phyloP scores from a whole-genome alignment of 2,113 vertebrate genomes.

The Harpagus bidentatus region DNA sequence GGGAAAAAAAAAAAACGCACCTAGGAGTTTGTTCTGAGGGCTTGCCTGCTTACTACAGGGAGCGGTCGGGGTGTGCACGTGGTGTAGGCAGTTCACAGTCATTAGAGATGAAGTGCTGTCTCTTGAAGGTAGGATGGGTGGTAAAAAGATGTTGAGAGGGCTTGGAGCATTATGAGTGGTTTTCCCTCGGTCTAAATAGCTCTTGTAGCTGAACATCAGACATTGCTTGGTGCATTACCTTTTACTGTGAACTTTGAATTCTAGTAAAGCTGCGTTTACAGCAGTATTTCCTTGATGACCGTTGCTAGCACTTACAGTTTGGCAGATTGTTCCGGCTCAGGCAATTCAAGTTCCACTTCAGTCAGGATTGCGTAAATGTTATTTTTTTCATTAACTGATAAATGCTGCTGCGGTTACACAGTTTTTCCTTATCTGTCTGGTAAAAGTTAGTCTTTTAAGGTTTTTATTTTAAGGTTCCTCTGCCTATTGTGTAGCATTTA shows the following conservation, averaged over 20 bases:
- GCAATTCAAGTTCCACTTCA: neutral
- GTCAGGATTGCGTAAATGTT: neutral
- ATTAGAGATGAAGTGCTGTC: neutral
- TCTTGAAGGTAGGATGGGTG: neutral
- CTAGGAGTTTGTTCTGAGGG: neutral
- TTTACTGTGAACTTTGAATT: neutral
- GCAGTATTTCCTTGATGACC: neutral
- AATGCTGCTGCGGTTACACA: neutral
- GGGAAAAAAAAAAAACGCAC: too few relatives aligned
- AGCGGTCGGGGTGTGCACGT: neutral
- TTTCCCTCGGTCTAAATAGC: neutral
- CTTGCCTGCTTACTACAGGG: neutral
- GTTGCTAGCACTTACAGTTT: neutral
- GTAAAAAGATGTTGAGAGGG: neutral
- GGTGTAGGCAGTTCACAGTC: neutral
- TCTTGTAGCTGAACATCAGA: accelerated
- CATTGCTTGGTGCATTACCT: neutral
- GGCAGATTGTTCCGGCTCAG: neutral
- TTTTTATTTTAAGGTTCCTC: neutral
- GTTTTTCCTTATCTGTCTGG: neutral
- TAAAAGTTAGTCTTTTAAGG: neutral
- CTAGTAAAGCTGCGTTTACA: neutral
- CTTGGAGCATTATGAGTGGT: too few relatives aligned
- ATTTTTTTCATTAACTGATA: neutral
- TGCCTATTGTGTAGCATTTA: neutral